Evolutionary conservation across 2,113 vertebrate genomes (phyloP).

Genomic region (Dermatemys mawii): DNA sequence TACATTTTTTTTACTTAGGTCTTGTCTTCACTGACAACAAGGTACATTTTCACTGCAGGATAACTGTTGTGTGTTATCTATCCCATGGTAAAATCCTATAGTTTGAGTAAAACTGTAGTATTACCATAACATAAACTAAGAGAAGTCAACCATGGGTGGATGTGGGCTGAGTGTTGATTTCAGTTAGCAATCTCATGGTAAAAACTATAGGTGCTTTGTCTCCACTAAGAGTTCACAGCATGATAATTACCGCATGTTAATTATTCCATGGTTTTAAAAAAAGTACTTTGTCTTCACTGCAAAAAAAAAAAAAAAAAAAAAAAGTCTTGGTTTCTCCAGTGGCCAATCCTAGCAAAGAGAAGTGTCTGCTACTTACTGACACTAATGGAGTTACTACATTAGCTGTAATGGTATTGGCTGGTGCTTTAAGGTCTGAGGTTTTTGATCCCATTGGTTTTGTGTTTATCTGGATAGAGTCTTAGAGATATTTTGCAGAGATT

Average conservation of each 20-base stretch:
- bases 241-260: neutral
- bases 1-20: neutral
- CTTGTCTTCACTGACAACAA: neutral
- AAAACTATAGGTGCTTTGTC: neutral
- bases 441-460: neutral
- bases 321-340: neutral
- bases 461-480: fast-evolving
- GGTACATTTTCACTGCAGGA: neutral
- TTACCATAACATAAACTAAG: neutral
- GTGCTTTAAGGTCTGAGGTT: neutral
- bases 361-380: neutral
- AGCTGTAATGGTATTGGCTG: neutral
- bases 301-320: neutral
- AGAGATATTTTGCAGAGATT: neutral
- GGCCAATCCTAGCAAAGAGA: neutral
- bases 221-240: neutral
- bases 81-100: neutral
- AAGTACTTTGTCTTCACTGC: too few species aligned
- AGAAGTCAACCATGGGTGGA: neutral
- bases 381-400: neutral
- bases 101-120: too few species aligned
- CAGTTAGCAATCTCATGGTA: neutral
- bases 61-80: neutral
- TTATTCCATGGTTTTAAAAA: neutral
- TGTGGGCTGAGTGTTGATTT: neutral